These are phyloP conservation scores for Drymonia ruficornis DNA, from an alignment of 2,888 invertebrate species.

Conservation along the genomic window DNA sequence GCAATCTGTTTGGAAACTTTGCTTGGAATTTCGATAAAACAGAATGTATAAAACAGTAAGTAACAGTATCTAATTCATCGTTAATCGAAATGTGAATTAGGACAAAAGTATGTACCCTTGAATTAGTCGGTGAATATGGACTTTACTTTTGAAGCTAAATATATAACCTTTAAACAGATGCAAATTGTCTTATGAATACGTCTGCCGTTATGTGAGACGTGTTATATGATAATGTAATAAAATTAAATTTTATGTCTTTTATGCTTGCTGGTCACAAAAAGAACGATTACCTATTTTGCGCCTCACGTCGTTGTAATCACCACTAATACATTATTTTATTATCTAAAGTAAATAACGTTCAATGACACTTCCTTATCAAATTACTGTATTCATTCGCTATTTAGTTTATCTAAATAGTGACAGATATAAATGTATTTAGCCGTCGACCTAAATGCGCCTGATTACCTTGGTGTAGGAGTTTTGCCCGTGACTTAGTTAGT, in stretches of 20 bases:
- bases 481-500: constrained; percentile 6
- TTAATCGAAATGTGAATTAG: no score
- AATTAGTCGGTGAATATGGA: no score
- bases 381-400: constrained; percentile 40
- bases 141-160: no score
- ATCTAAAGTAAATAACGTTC: constrained; percentile 53
- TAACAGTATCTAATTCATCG: no score
- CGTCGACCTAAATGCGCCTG: constrained; percentile 27
- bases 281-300: not conserved
- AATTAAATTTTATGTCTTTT: not conserved
- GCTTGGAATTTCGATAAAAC: no score
- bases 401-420: constrained; percentile 38
- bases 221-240: not conserved
- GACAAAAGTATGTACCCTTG: no score
- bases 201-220: no score
- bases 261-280: not conserved
- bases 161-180: no score
- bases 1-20: no score
- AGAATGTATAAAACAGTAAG: no score
- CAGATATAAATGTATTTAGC: constrained; percentile 32
- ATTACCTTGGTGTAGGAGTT: constrained; percentile 21
- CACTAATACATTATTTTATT: constrained; percentile 32
- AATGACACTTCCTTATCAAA: constrained; percentile 56
- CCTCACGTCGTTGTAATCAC: constrained; percentile 22
- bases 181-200: no score